These are phyloP conservation scores for Lasioglossum vierecki DNA, from an alignment of 2,888 invertebrate genomes.

Conservation along the genomic window DNA sequence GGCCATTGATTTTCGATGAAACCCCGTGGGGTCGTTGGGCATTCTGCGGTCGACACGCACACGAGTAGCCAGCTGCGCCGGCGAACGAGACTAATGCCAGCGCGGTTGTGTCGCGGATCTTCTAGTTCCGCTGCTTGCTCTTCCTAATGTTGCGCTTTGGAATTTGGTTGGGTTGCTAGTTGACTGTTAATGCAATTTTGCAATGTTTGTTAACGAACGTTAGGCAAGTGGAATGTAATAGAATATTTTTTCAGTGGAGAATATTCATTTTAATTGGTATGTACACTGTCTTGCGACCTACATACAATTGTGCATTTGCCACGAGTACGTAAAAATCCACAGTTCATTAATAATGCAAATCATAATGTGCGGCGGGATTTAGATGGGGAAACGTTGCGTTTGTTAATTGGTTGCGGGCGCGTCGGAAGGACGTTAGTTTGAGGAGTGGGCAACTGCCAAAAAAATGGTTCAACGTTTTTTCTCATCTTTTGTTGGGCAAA, in stretches of 20 bases:
- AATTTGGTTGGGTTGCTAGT: not conserved
- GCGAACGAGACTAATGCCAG: not conserved
- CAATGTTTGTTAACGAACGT: not conserved
- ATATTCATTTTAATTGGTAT: too few relatives aligned
- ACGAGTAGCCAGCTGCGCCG: not conserved
- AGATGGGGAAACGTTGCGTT: too few relatives aligned
- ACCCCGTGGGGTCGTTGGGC: not conserved
- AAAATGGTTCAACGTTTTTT: too few relatives aligned
- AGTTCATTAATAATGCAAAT: too few relatives aligned
- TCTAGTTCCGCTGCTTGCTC: not conserved
- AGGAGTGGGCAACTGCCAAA: too few relatives aligned
- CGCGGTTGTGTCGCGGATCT: not conserved
- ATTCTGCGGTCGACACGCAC: slow-evolving; percentile 4
- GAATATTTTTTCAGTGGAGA: not conserved
- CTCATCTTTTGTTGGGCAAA: too few relatives aligned
- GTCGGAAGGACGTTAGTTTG: too few relatives aligned
- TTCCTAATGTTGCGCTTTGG: not conserved
- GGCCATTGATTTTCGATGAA: slow-evolving; percentile 39
- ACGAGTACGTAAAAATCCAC: too few relatives aligned
- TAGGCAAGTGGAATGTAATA: fast-evolving
- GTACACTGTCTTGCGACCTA: too few relatives aligned
- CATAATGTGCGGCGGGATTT: too few relatives aligned
- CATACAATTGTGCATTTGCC: too few relatives aligned
- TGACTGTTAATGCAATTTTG: not conserved
- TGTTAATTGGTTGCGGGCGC: too few relatives aligned